phyloP scores from a whole-genome alignment of 2,113 vertebrate species.

The Furnarius figulus region DNA sequence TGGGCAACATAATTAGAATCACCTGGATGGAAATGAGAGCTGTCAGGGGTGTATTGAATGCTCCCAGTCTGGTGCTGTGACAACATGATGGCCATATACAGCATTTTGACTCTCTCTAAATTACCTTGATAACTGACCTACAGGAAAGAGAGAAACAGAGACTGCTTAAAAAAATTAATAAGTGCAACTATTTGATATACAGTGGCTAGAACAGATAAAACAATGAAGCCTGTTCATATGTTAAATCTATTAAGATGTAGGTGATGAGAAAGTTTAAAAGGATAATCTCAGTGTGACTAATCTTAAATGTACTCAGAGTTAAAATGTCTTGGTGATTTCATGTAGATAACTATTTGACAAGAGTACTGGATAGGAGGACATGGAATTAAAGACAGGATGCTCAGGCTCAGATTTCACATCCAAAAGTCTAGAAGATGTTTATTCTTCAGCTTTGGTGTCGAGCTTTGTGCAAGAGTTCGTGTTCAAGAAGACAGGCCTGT shows the following conservation, averaged over 20 bases:
- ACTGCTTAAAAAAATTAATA: not conserved
- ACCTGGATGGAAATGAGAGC: not conserved
- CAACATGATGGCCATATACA: rapidly evolving
- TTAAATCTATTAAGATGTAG: not conserved
- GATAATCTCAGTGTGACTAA: not conserved
- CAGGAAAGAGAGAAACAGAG: not conserved
- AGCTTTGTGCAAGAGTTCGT: not conserved
- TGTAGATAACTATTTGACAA: not conserved
- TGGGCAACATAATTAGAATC: not conserved
- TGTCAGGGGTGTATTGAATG: not conserved
- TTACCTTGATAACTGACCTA: not conserved
- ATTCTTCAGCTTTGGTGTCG: not conserved
- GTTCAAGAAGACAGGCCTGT: not conserved
- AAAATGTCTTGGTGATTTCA: not conserved
- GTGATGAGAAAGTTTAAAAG: not conserved
- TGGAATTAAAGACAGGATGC: not conserved
- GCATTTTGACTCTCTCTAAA: not conserved
- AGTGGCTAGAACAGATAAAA: not conserved
- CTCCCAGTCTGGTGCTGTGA: not conserved
- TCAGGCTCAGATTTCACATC: not conserved
- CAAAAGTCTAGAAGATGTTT: not conserved
- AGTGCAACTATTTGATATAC: not conserved
- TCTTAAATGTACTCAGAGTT: not conserved
- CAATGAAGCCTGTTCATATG: not conserved
- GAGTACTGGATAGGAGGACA: not conserved